Evolutionary conservation across 1,140 invertebrate genomes (phyloP), one percentile per base, ranked within the genome.

Genomic region (Platyscapa corneri): DNA sequence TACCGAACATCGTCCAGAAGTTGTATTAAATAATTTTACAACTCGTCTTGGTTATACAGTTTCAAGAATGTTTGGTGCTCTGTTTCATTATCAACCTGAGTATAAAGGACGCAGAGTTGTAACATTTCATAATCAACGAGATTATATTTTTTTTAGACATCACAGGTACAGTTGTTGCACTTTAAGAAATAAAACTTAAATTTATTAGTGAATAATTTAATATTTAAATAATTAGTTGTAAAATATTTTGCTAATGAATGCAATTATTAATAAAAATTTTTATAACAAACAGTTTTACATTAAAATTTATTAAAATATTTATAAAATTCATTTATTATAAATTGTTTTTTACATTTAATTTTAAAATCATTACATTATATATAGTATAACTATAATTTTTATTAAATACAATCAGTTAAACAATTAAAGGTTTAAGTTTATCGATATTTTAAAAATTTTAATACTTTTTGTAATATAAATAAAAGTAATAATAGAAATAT

Each of bases 71-170:
- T 94, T 99, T 74, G 97, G 98, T n/a, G 96, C 98, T 0, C 91
- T 99, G 20, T 99, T 99, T 94, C 98, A 99, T 92, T 98, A 98
- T 93, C 96, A 98, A 90, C 98, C 99, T 0, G 95, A 99, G 90
- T 99, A 99, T 92, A 95, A 96, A 89, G 98, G 98, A 2, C 95
- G 98, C 30, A 94, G 98, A 87, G 98, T 96, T 5, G 97, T 99
- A 27, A 99, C 99, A 27, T 99, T 99, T 92, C 99, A 99, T 92
- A 99, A 99, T 94, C 99, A 99, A 91, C 94, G 99, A 86, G 99
- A 99, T 94, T 99, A 98, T 89, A 98, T 99, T 89, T 99, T 99
- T 93, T 99, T 99, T 90, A 95, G 99, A 81, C 98, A 99, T 94
- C 99, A 99, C 92, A 96, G 98, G 97, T 98, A 93, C 92, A 88